Evolutionary conservation across 2,113 vertebrate species (phyloP).

Genomic region (Pholis gunnellus): DNA sequence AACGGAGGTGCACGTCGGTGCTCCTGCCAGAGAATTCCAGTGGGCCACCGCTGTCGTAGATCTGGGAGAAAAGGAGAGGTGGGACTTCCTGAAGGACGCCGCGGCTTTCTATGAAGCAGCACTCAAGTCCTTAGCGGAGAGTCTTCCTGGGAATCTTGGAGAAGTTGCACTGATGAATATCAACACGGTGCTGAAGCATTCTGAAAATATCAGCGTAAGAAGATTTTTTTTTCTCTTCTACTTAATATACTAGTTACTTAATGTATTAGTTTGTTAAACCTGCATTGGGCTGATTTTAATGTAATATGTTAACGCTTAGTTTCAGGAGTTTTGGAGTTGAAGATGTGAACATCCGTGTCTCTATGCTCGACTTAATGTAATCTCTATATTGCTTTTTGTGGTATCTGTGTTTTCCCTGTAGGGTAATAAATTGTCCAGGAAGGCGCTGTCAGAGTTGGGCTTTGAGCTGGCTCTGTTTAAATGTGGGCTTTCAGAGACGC

Average conservation of each 20-base stretch:
- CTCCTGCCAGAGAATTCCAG: slow-evolving; percentile 51
- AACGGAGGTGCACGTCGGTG: slow-evolving; percentile 50
- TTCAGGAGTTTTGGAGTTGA: neutral
- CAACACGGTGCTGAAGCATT: slow-evolving; percentile 57
- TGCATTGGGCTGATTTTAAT: neutral
- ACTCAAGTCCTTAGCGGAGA: slow-evolving; percentile 55
- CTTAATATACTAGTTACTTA: too few relatives aligned
- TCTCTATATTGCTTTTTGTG: neutral
- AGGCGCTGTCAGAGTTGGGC: slow-evolving; percentile 12
- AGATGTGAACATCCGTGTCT: neutral
- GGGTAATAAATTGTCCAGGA: neutral
- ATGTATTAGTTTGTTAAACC: neutral
- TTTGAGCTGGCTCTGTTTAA: slow-evolving; percentile 34
- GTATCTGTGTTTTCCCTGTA: slow-evolving; percentile 10
- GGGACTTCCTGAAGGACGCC: slow-evolving; percentile 41
- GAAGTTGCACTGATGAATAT: slow-evolving; percentile 58
- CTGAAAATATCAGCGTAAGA: slow-evolving; percentile 51
- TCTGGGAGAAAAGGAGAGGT: slow-evolving; percentile 6
- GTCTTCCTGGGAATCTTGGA: slow-evolving; percentile 61
- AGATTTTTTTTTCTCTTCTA: neutral
- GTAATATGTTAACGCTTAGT: neutral
- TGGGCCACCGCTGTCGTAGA: slow-evolving; percentile 16
- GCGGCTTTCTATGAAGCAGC: slow-evolving; percentile 69
- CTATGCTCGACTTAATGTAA: neutral
- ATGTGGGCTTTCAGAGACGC: fast-evolving